A percentile compares a stretch with the other conserved stretches of the same genome.
Conservation (phyloP, 2,888 invertebrate species). For the Oasisia sp. region DNA sequence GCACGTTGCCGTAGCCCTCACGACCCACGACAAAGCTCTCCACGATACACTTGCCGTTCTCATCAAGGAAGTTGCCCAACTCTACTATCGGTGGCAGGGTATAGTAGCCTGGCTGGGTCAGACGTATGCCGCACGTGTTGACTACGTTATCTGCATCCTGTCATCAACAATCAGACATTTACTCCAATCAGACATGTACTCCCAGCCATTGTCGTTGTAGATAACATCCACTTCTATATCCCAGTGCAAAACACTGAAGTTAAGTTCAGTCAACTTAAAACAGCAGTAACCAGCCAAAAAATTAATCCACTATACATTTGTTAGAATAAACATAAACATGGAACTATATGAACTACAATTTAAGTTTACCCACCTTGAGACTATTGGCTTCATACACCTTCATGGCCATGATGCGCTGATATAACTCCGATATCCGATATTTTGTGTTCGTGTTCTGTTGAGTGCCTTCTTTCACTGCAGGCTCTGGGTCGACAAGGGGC, state of each 20-base stretch:
- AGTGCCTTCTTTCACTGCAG: conserved; percentile 78
- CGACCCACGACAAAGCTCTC: conserved; percentile 90
- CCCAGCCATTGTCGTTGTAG: too few species aligned
- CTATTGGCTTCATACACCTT: conserved; percentile 96
- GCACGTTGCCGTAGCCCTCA: conserved; percentile 89
- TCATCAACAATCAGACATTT: too few species aligned
- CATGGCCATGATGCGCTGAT: conserved; percentile 98
- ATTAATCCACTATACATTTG: too few species aligned
- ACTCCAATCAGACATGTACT: too few species aligned
- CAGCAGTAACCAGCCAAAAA: too few species aligned
- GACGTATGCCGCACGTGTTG: conserved; percentile 78
- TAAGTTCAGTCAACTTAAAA: too few species aligned
- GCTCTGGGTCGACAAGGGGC: conserved; percentile 86
- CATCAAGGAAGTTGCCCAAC: conserved; percentile 73
- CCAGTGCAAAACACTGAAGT: too few species aligned
- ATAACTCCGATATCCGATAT: too few species aligned
- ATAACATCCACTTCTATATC: too few species aligned
- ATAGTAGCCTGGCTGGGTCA: conserved; percentile 87
- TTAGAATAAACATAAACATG: too few species aligned
- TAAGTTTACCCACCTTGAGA: conserved; percentile 72
- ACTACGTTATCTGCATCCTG: conserved; percentile 35
- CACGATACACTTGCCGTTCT: conserved; percentile 82
- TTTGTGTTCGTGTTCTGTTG: conserved; percentile 86
- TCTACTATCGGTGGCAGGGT: conserved; percentile 88
- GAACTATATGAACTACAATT: too few species aligned